phyloP scores from a whole-genome alignment of 2,888 invertebrate species.

The Notodonta dromedarius region DNA sequence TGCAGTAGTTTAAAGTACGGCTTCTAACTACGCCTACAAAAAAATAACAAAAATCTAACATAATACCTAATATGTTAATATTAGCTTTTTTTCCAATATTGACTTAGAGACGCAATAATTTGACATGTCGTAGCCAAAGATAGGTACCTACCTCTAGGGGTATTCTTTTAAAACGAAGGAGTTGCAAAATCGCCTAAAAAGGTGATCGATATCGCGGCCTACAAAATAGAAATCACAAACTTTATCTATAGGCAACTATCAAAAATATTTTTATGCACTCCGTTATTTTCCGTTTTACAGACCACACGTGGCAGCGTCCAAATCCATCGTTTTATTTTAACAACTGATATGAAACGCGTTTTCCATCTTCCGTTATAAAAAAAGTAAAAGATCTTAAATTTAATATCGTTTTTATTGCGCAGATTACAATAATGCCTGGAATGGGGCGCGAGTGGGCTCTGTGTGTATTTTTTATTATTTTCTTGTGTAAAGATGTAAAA shows the following conservation, averaged over 20 bases:
- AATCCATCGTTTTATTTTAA: constrained; percentile 79
- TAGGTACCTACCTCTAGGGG: too few species aligned
- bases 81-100: too few species aligned
- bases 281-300: constrained; percentile 36
- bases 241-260: constrained; percentile 2
- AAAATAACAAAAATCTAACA: too few species aligned
- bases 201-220: too few species aligned
- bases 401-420: constrained; percentile 77
- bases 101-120: too few species aligned
- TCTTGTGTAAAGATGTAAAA: constrained; percentile 22
- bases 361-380: constrained; percentile 75
- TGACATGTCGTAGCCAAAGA: too few species aligned
- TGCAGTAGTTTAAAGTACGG: too few species aligned
- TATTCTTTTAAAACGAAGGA: not conserved
- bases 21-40: too few species aligned
- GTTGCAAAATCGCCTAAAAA: too few species aligned
- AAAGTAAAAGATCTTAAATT: constrained; percentile 72
- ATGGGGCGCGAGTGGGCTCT: constrained; percentile 44
- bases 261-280: constrained; percentile 32
- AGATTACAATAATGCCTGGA: constrained; percentile 76
- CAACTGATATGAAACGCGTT: constrained; percentile 78
- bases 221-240: constrained; percentile 3
- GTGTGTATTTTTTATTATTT: constrained; percentile 41
- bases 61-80: too few species aligned
- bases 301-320: constrained; percentile 61